Base-by-base conservation (phyloP, 1,140 invertebrate genomes). In the Akabosia matsudoensis region DNA sequence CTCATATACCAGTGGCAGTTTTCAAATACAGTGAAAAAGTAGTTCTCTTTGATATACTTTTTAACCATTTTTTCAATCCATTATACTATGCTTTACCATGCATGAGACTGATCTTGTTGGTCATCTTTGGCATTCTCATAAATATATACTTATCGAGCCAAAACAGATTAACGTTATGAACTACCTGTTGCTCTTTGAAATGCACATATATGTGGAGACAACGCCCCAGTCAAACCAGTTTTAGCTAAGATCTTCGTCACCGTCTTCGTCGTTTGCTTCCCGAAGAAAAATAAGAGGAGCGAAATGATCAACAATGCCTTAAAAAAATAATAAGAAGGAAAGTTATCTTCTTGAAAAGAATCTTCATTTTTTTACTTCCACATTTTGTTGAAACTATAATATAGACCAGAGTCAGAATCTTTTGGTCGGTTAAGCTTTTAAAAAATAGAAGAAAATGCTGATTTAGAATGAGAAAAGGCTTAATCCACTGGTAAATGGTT, bases 221-320 rank as follows among this genome's bases (percentile, higher is more conserved):
- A 78, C 76, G 79, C 79, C 76, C 79, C 64, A 78, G 74, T 77
- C 74, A 78, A 80, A 80, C 76, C 74, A 80, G 79, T 78, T 78
- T 80, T 80, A 74, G 70, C 74, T 33, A 52, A 45, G 37, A 10
- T 45, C 37, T 45, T 45, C 37, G 37, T 61, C 54, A n/a, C n/a
- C n/a, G 13, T 61, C 54, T 61, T 13, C 13, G n/a, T 61, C 24
- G 13, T 22, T 22, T 61, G 14, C 61, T 56, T 56, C 22, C 22
- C 54, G 54, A 56, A 16, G 54, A 56, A 56, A 10, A 45, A 18
- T 10, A 45, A 56, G 54, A 24, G 22, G 54, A 67, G 26, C 28
- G n/a, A 67, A 67, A 67, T 67, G 61, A 67, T 56, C 13, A 56
- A 4, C 10, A 56, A 45, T 10, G 37, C 24, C 54, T 16, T 24